Percentiles rank a stretch among this genome's conserved stretches.
Conservation (phyloP, 2,888 invertebrate species). For the Macrosiphum euphorbiae region DNA sequence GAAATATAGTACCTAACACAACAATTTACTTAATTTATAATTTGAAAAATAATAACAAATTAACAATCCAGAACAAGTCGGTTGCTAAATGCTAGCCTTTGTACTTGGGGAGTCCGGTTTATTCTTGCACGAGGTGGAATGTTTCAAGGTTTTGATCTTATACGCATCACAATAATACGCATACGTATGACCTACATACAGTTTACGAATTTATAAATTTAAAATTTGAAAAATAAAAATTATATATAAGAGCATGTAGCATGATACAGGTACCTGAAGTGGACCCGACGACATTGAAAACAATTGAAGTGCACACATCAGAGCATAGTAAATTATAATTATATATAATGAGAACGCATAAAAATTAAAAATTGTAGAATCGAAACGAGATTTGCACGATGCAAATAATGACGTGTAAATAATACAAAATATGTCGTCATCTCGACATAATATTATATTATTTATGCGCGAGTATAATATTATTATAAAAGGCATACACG, state of each 20-base stretch:
- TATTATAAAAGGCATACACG: not conserved
- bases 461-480: not conserved
- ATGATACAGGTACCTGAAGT: not conserved
- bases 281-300: not conserved
- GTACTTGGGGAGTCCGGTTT: not conserved
- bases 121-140: not conserved
- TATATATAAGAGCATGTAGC: not conserved
- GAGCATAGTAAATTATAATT: not conserved
- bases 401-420: not conserved
- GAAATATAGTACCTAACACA: not conserved
- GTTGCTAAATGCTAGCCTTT: not conserved
- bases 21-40: not conserved
- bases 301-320: not conserved
- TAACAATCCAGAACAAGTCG: not conserved
- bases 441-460: not conserved
- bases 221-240: not conserved
- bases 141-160: conserved; percentile 30
- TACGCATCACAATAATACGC: not conserved
- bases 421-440: not conserved
- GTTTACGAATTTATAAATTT: not conserved
- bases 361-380: not conserved
- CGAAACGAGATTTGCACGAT: not conserved
- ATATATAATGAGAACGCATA: not conserved
- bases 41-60: not conserved
- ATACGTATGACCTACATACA: not conserved